phyloP scores from a whole-genome alignment of 2,888 invertebrate genomes.

The Selenia dentaria region DNA sequence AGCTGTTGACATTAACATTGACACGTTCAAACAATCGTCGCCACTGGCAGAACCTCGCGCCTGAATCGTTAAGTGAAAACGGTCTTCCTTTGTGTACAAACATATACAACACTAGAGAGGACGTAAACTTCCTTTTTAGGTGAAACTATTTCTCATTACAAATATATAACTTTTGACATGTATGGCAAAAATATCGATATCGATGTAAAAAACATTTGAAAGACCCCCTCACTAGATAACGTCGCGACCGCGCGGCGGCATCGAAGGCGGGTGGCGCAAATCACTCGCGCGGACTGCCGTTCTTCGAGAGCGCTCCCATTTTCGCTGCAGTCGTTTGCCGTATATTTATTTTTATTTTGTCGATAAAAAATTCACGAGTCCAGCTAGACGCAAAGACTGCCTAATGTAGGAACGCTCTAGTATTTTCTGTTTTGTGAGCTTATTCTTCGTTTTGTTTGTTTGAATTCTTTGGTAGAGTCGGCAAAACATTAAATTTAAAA shows the following conservation, averaged over 20 bases:
- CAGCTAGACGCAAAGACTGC: slow-evolving; percentile 35
- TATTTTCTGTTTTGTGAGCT: slow-evolving; percentile 24
- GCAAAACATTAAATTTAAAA: too few relatives aligned
- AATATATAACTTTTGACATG: too few relatives aligned
- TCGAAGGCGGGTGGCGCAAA: slow-evolving; percentile 75
- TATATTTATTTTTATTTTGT: slow-evolving; percentile 58
- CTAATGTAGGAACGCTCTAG: slow-evolving; percentile 33
- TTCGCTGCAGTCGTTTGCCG: slow-evolving; percentile 58
- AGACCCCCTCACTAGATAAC: slow-evolving; percentile 55
- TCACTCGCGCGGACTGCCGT: slow-evolving; percentile 83
- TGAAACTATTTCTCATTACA: slow-evolving; percentile 1
- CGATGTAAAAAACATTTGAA: slow-evolving; percentile 35
- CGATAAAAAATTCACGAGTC: slow-evolving; percentile 55
- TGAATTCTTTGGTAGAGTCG: slow-evolving; percentile 8
- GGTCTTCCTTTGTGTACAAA: slow-evolving; percentile 7
- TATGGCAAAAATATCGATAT: slow-evolving; percentile 44
- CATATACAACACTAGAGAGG: not conserved
- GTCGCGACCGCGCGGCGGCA: slow-evolving; percentile 74
- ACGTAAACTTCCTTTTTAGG: slow-evolving; percentile 4
- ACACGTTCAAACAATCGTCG: slow-evolving; percentile 38
- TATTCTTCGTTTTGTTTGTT: slow-evolving; percentile 22
- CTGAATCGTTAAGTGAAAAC: slow-evolving; percentile 15
- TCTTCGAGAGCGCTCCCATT: slow-evolving; percentile 65
- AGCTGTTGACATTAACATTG: slow-evolving; percentile 41
- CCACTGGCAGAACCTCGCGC: slow-evolving; percentile 4